These are phyloP conservation scores for Poeciliopsis infans DNA, from an alignment of 2,797 vertebrate species.

Conservation along the genomic window DNA sequence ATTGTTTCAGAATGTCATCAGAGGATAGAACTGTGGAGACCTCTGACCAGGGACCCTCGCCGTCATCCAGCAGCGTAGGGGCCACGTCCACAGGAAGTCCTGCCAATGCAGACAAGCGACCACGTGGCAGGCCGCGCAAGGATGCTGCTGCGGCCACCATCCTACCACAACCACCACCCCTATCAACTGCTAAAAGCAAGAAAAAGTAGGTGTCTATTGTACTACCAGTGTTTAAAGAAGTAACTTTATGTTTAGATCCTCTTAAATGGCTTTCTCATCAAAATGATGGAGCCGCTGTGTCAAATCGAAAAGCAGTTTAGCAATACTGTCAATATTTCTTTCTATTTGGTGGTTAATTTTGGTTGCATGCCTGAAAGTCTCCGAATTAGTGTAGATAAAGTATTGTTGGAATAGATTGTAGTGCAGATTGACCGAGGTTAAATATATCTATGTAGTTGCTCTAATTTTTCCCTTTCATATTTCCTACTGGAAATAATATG, in stretches of 20 bases:
- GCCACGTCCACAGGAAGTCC: slow-evolving; percentile 90
- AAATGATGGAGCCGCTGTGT: not conserved
- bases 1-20: slow-evolving; percentile 92
- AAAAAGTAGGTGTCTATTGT: slow-evolving; percentile 89
- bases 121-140: slow-evolving; percentile 96
- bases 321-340: not conserved
- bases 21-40: slow-evolving; percentile 93
- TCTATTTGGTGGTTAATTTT: not conserved
- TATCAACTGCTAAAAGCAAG: slow-evolving; percentile 89
- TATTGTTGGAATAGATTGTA: not conserved
- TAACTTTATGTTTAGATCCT: not conserved
- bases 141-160: slow-evolving; percentile 88
- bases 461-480: not conserved
- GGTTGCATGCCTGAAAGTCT: not conserved
- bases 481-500: not conserved
- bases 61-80: slow-evolving; percentile 85
- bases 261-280: not conserved
- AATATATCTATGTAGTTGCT: not conserved
- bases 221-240: slow-evolving; percentile 8
- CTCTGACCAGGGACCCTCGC: slow-evolving; percentile 87
- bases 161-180: slow-evolving; percentile 69
- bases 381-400: not conserved
- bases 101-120: slow-evolving; percentile 93
- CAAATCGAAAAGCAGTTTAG: not conserved
- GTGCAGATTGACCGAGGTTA: not conserved